Conservation (phyloP, 1,140 invertebrate genomes). For the Polypedilum pembai region DNA sequence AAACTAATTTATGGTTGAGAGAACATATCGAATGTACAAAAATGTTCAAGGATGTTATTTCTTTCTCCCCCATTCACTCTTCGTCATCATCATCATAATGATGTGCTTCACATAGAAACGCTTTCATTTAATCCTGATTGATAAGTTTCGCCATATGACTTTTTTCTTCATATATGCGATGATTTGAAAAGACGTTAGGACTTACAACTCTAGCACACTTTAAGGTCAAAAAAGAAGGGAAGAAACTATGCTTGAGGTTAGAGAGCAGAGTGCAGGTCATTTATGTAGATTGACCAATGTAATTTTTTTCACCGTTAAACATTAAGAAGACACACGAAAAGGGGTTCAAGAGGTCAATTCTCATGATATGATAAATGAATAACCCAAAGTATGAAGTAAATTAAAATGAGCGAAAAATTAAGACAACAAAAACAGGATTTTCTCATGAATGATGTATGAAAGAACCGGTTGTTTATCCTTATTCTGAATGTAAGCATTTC, state of each 20-base stretch:
- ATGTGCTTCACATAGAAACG: neutral
- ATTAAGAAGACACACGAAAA: neutral
- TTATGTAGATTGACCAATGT: neutral
- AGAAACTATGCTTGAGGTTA: neutral
- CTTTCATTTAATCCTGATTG: constrained; percentile 1
- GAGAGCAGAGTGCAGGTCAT: neutral
- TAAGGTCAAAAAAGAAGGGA: neutral
- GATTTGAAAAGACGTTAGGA: constrained; percentile 17
- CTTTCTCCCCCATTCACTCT: no score
- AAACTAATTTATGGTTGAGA: constrained; percentile 18
- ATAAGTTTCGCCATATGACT: constrained; percentile 12
- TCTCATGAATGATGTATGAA: neutral
- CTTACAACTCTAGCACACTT: neutral
- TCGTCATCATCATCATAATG: constrained; percentile 15
- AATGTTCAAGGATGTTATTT: neutral
- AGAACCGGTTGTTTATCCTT: constrained; percentile 15
- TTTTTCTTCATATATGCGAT: neutral
- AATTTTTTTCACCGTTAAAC: neutral
- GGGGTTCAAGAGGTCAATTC: neutral
- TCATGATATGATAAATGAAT: constrained; percentile 19
- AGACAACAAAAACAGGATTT: neutral
- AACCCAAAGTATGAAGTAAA: neutral
- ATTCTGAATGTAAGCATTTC: neutral
- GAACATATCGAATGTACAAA: neutral
- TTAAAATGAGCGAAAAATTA: constrained; percentile 7